Conservation (phyloP, 2,888 invertebrate species). For the Drosophila suboccidentalis region DNA sequence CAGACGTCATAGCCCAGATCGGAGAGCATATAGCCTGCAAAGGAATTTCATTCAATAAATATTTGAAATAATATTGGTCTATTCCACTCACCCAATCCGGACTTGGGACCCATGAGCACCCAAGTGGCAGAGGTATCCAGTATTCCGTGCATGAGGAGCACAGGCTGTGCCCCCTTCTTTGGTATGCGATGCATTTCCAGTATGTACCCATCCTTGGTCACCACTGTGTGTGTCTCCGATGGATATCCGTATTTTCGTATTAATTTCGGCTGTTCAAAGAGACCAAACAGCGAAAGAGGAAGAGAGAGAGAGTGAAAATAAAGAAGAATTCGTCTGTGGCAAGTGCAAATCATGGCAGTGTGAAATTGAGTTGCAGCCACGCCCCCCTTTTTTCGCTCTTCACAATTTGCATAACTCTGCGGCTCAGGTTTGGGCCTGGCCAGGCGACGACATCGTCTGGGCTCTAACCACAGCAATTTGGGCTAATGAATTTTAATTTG, state of each 20-base stretch:
- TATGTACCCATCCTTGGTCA: slow-evolving; percentile 93
- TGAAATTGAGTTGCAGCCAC: slow-evolving; percentile 69
- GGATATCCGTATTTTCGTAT: slow-evolving; percentile 89
- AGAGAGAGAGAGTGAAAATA: slow-evolving; percentile 10
- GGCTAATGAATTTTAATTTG: slow-evolving; percentile 76
- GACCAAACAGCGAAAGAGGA: slow-evolving; percentile 4
- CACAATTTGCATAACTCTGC: slow-evolving; percentile 69
- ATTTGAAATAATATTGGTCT: neutral
- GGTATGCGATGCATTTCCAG: slow-evolving; percentile 92
- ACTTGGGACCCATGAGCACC: slow-evolving; percentile 90
- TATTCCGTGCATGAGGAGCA: slow-evolving; percentile 91
- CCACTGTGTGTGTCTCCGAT: slow-evolving; percentile 88
- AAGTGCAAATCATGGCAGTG: slow-evolving; percentile 68
- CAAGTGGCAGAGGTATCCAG: slow-evolving; percentile 91
- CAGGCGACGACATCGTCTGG: slow-evolving; percentile 32
- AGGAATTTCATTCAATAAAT: neutral
- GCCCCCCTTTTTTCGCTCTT: slow-evolving; percentile 28
- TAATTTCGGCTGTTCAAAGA: slow-evolving; percentile 86
- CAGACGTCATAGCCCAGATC: slow-evolving; percentile 86
- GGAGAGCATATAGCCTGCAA: slow-evolving; percentile 85
- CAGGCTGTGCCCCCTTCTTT: slow-evolving; percentile 86
- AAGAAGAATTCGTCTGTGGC: slow-evolving; percentile 43
- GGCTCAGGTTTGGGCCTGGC: slow-evolving; percentile 32
- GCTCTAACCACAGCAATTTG: slow-evolving; percentile 65
- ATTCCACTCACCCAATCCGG: slow-evolving; percentile 87